Conservation (phyloP, 1,140 invertebrate genomes). For the Lepidurus arcticus region DNA sequence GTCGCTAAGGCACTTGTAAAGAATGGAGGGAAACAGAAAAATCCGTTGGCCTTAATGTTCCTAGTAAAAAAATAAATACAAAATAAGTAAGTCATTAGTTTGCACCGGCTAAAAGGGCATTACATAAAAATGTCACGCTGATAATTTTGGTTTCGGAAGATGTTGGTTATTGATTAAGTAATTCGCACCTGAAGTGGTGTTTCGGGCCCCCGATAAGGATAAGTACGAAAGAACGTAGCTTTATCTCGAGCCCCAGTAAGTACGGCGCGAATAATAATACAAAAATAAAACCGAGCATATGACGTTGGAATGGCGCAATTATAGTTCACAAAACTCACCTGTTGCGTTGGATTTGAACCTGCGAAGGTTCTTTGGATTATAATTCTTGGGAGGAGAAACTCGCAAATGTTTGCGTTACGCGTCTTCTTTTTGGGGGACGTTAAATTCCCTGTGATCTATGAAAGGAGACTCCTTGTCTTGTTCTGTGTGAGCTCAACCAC, state of each 20-base stretch:
- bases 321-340: background rate
- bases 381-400: background rate
- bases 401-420: too few relatives aligned
- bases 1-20: background rate
- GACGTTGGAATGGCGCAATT: background rate
- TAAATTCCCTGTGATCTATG: background rate
- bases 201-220: background rate
- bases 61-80: background rate
- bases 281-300: background rate
- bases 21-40: background rate
- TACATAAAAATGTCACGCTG: background rate
- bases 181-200: conserved; percentile 7
- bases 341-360: background rate
- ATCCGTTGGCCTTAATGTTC: background rate
- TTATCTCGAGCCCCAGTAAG: background rate
- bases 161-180: background rate
- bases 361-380: background rate
- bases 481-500: conserved; percentile 5
- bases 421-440: background rate
- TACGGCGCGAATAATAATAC: background rate
- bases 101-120: background rate
- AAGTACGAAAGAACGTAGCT: background rate
- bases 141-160: background rate
- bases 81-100: background rate
- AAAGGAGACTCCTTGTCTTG: background rate